A percentile compares a stretch with the other conserved stretches of the same genome.
Conservation (phyloP, 2,888 invertebrate genomes). For the Dioctria rufipes region DNA sequence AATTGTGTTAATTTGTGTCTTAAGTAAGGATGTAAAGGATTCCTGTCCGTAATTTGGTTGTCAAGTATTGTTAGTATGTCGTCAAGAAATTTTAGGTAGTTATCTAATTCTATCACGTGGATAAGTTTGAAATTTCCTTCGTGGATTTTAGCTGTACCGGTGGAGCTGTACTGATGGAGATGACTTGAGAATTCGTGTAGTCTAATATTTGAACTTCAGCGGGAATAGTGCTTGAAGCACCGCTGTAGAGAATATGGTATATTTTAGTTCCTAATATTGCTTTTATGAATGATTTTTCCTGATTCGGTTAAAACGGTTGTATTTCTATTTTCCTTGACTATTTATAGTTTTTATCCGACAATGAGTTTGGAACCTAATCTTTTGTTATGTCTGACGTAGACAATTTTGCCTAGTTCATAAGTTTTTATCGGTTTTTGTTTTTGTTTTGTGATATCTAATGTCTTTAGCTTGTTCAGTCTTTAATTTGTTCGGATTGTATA, state of each 20-base stretch:
- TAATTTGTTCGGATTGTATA: constrained; percentile 50
- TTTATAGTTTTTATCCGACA: constrained; percentile 51
- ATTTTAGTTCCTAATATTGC: constrained; percentile 47
- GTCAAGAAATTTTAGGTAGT: neutral
- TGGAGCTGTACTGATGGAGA: constrained; percentile 3
- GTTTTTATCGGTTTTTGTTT: constrained; percentile 49
- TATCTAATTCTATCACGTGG: neutral
- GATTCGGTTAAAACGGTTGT: constrained; percentile 53
- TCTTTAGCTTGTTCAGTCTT: constrained; percentile 56
- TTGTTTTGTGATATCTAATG: constrained; percentile 55
- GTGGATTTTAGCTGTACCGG: neutral
- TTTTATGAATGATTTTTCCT: constrained; percentile 55
- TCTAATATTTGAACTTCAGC: constrained; percentile 47
- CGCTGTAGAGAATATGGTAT: constrained; percentile 6
- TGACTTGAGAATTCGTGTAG: constrained; percentile 48
- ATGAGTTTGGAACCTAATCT: constrained; percentile 54
- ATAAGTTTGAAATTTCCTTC: constrained; percentile 9
- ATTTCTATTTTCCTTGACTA: constrained; percentile 55
- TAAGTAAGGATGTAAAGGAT: neutral
- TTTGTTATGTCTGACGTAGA: constrained; percentile 54
- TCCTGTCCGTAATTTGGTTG: neutral
- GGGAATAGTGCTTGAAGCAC: neutral
- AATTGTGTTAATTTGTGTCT: neutral
- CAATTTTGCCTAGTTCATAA: constrained; percentile 45
- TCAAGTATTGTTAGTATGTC: neutral